Conservation (phyloP, 1,140 invertebrate genomes). For the Sarcophaga bullata region DNA sequence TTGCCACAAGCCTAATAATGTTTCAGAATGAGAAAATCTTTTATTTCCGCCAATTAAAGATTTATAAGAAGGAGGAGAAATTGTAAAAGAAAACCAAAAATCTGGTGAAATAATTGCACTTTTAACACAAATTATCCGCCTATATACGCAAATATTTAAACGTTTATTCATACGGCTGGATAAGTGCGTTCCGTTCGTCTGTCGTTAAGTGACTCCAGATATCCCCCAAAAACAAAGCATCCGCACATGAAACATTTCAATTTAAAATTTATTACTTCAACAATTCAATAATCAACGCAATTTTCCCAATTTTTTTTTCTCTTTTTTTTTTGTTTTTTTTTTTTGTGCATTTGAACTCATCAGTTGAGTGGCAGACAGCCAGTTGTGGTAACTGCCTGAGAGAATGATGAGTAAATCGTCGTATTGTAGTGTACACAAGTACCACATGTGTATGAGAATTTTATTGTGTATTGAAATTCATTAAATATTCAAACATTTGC, state of each 20-base stretch:
- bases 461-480: constrained; percentile 15
- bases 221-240: background rate
- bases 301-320: background rate
- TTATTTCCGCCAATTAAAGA: too few species aligned
- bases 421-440: background rate
- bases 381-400: too few species aligned
- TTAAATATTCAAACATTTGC: constrained; percentile 15
- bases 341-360: too few species aligned
- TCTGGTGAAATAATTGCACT: background rate
- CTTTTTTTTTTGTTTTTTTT: background rate
- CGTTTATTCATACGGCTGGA: too few species aligned
- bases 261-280: background rate
- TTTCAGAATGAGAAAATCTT: too few species aligned
- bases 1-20: too few species aligned
- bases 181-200: too few species aligned
- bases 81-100: too few species aligned
- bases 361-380: too few species aligned
- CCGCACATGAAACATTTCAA: background rate
- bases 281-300: constrained; percentile 15
- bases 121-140: background rate
- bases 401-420: too few species aligned
- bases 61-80: too few species aligned
- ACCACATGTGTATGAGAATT: background rate
- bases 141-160: background rate
- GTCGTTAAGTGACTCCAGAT: background rate